Conservation (phyloP, 2,888 invertebrate species). For the Mayetiola destructor region DNA sequence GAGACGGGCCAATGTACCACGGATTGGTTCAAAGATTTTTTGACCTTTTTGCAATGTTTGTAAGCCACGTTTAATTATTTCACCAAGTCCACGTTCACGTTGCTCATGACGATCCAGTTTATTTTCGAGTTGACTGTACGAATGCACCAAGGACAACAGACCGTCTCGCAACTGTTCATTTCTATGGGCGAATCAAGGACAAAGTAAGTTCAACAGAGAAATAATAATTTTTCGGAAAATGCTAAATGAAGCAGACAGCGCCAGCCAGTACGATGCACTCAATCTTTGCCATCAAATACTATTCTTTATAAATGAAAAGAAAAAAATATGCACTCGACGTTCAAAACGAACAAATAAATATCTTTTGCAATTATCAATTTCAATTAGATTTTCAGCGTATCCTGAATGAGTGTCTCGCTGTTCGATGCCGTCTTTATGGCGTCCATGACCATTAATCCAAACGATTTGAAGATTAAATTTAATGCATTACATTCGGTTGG, state of each 20-base stretch:
- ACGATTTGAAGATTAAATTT: no score
- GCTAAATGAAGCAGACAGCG: not conserved
- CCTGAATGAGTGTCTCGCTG: not conserved
- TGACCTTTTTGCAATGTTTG: conserved; percentile 56
- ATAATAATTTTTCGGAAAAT: not conserved
- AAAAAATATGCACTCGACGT: not conserved
- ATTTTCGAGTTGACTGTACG: conserved; percentile 63
- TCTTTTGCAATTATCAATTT: conserved; percentile 2
- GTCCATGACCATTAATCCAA: no score
- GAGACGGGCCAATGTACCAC: conserved; percentile 51
- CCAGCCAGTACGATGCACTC: no score
- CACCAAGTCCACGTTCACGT: conserved; percentile 63
- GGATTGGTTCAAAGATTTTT: conserved; percentile 51
- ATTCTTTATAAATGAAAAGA: no score
- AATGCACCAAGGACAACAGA: conserved; percentile 63
- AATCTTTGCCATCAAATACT: no score
- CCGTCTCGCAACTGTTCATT: conserved; percentile 42
- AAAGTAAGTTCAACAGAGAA: not conserved
- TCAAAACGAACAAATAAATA: not conserved
- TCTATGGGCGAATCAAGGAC: not conserved
- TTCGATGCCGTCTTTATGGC: no score
- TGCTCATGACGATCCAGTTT: conserved; percentile 74
- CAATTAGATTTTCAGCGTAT: conserved; percentile 11
- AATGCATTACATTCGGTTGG: no score
- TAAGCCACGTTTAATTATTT: conserved; percentile 61